A percentile compares a stretch with the other conserved stretches of the same genome.
These are phyloP conservation scores for Eurystomus gularis DNA, from an alignment of 2,113 vertebrate species.

Conservation along the genomic window DNA sequence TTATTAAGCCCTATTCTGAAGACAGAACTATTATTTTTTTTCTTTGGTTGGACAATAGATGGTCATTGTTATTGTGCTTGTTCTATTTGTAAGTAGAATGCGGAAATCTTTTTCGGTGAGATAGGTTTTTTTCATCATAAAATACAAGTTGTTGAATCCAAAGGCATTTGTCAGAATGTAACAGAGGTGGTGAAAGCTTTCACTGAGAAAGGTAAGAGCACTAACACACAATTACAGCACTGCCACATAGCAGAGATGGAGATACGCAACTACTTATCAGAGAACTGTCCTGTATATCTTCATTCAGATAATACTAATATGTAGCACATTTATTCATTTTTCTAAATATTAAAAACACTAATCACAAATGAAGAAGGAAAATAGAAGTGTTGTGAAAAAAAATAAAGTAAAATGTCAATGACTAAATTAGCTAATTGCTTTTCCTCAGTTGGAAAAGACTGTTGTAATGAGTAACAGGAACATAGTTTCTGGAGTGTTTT, in stretches of 20 bases:
- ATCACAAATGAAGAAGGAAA: background rate
- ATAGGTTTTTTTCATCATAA: background rate
- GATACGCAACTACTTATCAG: background rate
- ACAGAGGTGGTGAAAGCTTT: background rate
- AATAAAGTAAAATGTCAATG: background rate
- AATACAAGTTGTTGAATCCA: background rate
- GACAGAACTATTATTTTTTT: background rate
- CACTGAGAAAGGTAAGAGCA: background rate
- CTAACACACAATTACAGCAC: background rate
- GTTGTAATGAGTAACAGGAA: background rate
- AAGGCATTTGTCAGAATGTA: background rate
- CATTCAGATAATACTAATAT: background rate
- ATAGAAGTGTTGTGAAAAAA: background rate
- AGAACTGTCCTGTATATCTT: background rate
- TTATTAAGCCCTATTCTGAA: background rate
- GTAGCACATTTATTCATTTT: background rate
- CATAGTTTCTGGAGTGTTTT: background rate
- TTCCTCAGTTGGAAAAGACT: background rate
- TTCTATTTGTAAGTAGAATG: background rate
- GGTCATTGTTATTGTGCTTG: background rate
- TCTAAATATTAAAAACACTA: background rate
- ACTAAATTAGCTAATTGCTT: background rate
- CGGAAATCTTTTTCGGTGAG: background rate
- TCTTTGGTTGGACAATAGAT: background rate
- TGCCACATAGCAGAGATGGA: background rate